Conservation (phyloP, 2,797 vertebrate species). For the Schizopygopsis pylzovi region DNA sequence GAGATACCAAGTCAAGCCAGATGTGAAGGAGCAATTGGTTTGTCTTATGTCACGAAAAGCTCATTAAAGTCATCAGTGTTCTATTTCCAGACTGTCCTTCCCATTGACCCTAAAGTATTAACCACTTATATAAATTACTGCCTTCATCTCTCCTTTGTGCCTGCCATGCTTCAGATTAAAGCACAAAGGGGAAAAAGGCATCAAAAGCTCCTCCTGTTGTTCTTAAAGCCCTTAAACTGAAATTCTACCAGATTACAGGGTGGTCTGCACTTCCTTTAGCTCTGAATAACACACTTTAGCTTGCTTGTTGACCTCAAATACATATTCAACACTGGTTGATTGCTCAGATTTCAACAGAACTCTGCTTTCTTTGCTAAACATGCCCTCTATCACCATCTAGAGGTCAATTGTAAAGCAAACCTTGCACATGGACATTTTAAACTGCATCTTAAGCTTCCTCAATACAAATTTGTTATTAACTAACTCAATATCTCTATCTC, state of each 20-base stretch:
- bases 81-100: conserved; percentile 22
- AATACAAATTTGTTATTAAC: neutral
- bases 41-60: conserved; percentile 36
- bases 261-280: neutral
- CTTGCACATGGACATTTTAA: neutral
- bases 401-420: conserved; percentile 36
- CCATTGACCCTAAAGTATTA: conserved; percentile 38
- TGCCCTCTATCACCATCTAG: conserved; percentile 42
- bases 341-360: neutral
- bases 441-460: neutral
- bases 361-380: conserved; percentile 3
- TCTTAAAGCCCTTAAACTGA: conserved; percentile 15
- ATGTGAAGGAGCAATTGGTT: conserved; percentile 23
- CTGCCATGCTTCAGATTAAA: conserved; percentile 34
- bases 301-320: neutral
- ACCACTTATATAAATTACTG: conserved; percentile 46
- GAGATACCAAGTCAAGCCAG: neutral
- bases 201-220: conserved; percentile 20
- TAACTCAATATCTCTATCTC: neutral
- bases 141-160: neutral
- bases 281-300: neutral
- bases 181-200: conserved; percentile 17
- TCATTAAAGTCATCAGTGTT: conserved; percentile 22
- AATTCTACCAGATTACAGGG: neutral
- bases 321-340: neutral